Conservation (phyloP, 2,888 invertebrate species). For the Caenorhabditis drosophilae region DNA sequence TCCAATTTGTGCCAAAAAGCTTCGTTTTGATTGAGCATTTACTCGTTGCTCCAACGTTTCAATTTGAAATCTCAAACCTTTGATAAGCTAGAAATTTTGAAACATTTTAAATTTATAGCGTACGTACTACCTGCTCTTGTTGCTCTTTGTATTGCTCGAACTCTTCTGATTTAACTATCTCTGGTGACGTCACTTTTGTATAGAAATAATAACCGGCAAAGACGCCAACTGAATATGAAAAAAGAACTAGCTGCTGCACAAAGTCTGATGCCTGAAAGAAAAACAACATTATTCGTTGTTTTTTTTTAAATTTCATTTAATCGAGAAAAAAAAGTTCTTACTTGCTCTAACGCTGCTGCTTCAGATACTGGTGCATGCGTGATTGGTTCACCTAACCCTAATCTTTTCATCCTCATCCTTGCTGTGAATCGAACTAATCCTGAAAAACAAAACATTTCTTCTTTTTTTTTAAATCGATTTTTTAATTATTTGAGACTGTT, state of each 20-base stretch:
- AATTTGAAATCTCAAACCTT: conserved; percentile 31
- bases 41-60: conserved; percentile 33
- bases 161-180: conserved; percentile 44
- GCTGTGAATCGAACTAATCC: conserved; percentile 59
- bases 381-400: conserved; percentile 59
- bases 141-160: conserved; percentile 44
- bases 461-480: no score
- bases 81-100: conserved; percentile 14
- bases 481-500: neutral
- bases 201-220: conserved; percentile 62
- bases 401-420: conserved; percentile 59
- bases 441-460: no score
- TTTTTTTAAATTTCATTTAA: neutral
- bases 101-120: no score
- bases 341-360: conserved; percentile 63
- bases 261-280: conserved; percentile 64
- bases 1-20: conserved; percentile 25
- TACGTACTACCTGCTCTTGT: conserved; percentile 30
- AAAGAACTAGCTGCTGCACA: conserved; percentile 64
- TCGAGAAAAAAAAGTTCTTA: no score
- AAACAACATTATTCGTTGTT: no score
- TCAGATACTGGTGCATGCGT: conserved; percentile 58
- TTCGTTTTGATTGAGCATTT: conserved; percentile 24
- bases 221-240: conserved; percentile 63
- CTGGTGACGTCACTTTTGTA: conserved; percentile 51